Evolutionary conservation across 2,797 vertebrate genomes (phyloP).

Genomic region (Phataginus tricuspis): DNA sequence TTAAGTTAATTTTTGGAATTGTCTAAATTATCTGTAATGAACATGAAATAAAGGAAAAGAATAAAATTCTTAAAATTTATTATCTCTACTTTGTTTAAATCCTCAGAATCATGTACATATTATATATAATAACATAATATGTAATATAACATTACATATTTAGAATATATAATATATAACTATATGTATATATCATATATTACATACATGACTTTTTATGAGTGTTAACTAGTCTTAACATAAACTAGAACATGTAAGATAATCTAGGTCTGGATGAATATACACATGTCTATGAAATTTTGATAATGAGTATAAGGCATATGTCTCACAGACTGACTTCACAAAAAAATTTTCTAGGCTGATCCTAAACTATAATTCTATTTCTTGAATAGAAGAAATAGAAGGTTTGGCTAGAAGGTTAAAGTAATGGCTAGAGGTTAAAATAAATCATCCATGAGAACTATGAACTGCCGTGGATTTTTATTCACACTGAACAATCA

Average conservation of each 20-base stretch:
- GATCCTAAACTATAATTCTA: neutral
- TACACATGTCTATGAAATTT: fast-evolving
- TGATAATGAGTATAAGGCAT: neutral
- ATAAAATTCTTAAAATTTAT: neutral
- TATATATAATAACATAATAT: neutral
- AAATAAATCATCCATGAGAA: neutral
- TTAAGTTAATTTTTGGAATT: neutral
- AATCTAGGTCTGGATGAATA: neutral
- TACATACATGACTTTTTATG: neutral
- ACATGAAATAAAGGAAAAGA: neutral
- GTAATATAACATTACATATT: neutral
- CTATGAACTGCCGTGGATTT: neutral
- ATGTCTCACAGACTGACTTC: neutral
- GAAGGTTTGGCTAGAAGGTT: neutral
- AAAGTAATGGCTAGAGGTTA: neutral
- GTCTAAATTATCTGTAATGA: neutral
- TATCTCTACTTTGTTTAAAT: neutral
- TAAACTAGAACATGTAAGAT: neutral
- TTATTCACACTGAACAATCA: neutral
- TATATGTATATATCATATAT: neutral
- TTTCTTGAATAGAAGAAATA: neutral
- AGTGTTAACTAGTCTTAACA: neutral
- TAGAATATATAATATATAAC: neutral
- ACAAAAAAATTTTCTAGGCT: neutral
- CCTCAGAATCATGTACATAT: neutral